Evolutionary conservation across 1,140 invertebrate species (phyloP).

Genomic region (Psix sp.): DNA sequence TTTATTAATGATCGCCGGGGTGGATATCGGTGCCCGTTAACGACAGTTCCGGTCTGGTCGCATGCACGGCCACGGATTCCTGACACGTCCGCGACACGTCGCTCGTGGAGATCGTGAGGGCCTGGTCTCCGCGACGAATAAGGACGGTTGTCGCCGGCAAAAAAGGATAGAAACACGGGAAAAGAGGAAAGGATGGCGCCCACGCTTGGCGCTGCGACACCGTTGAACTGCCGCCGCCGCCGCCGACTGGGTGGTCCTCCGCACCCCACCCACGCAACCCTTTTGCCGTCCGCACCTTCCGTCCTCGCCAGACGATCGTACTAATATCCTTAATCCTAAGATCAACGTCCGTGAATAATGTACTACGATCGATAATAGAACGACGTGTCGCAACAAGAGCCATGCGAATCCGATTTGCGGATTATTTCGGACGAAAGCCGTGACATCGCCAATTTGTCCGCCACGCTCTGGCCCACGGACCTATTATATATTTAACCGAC

Average conservation of each 20-base stretch:
- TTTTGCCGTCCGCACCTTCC: conserved; percentile 66
- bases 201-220: conserved; percentile 74
- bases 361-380: conserved; percentile 59
- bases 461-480: conserved; percentile 32
- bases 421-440: conserved; percentile 61
- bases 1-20: conserved; percentile 70
- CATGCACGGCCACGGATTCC: conserved; percentile 32
- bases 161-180: conserved; percentile 61
- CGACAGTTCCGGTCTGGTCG: conserved; percentile 52
- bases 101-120: conserved; percentile 49
- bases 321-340: conserved; percentile 63
- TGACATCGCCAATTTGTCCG: conserved; percentile 59
- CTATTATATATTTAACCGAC: conserved; percentile 20
- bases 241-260: conserved; percentile 76
- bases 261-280: conserved; percentile 70
- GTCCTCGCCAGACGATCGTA: conserved; percentile 48
- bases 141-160: conserved; percentile 43
- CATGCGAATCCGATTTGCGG: conserved; percentile 61
- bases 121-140: conserved; percentile 42
- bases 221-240: conserved; percentile 71
- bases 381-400: conserved; percentile 56
- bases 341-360: conserved; percentile 61
- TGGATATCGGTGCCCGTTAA: conserved; percentile 55
- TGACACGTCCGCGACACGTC: conserved; percentile 52
- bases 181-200: conserved; percentile 74